Percentiles rank a stretch among this genome's conserved stretches.
Evolutionary conservation across 2,113 vertebrate genomes (phyloP).

Genomic region (Hoplias malabaricus): DNA sequence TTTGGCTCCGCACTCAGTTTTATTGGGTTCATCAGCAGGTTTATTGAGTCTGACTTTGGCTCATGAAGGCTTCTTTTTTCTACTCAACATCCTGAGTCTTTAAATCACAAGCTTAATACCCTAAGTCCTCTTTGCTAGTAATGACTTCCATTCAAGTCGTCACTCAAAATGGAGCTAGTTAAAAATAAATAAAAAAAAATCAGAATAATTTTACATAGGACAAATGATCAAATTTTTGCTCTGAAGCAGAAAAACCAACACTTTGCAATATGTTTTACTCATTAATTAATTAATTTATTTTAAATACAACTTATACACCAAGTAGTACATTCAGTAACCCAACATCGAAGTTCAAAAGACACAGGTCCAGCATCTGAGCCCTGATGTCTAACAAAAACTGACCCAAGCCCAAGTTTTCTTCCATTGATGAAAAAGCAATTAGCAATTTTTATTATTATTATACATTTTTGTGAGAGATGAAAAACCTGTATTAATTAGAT

Average conservation of each 20-base stretch:
- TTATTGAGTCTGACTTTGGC: conserved; percentile 27
- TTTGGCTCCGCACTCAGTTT: conserved; percentile 54
- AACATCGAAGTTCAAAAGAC: not conserved
- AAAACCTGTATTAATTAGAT: conserved; percentile 68
- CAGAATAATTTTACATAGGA: not conserved
- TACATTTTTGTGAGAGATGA: conserved; percentile 57
- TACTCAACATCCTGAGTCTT: conserved; percentile 61
- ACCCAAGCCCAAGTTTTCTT: conserved; percentile 47
- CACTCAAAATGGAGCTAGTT: not conserved
- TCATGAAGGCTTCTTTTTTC: conserved; percentile 58
- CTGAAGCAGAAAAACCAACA: not conserved
- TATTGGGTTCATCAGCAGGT: conserved; percentile 57
- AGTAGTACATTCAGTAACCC: conserved; percentile 7
- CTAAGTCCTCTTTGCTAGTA: conserved; percentile 49
- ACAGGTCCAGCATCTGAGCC: conserved; percentile 32
- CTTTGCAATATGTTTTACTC: not conserved
- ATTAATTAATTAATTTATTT: not conserved
- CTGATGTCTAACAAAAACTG: conserved; percentile 41
- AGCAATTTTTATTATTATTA: conserved; percentile 46
- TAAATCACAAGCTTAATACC: conserved; percentile 58
- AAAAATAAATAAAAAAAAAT: not conserved
- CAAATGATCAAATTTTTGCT: not conserved
- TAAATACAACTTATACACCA: conserved; percentile 43
- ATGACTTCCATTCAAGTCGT: conserved; percentile 33
- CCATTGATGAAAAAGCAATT: conserved; percentile 57